These are phyloP conservation scores for Scelioninae gen. 2 DNA, from an alignment of 2,888 invertebrate genomes.

Conservation along the genomic window DNA sequence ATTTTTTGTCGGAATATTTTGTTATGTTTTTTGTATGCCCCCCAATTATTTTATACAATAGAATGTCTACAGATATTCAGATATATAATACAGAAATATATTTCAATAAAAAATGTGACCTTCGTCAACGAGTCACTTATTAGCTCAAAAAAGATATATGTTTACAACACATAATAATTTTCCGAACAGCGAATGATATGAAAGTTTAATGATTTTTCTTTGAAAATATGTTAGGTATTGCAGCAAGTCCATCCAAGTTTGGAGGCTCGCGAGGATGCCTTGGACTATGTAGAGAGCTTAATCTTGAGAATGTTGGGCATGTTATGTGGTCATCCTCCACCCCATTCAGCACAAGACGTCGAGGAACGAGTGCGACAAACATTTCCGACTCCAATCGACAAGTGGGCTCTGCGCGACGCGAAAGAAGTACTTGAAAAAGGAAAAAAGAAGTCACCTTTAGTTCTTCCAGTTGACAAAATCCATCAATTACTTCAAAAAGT, in stretches of 20 bases:
- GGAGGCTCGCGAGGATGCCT: slow-evolving; percentile 90
- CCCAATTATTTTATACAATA: too few relatives aligned
- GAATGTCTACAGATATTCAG: too few relatives aligned
- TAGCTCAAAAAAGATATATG: too few relatives aligned
- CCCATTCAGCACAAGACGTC: slow-evolving; percentile 89
- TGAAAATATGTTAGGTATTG: slow-evolving; percentile 87
- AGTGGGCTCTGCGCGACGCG: slow-evolving; percentile 94
- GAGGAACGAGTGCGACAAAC: slow-evolving; percentile 93
- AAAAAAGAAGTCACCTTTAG: slow-evolving; percentile 83
- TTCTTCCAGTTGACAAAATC: slow-evolving; percentile 91
- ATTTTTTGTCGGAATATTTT: too few relatives aligned
- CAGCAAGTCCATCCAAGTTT: slow-evolving; percentile 93
- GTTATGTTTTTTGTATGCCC: too few relatives aligned
- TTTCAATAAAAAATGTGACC: too few relatives aligned
- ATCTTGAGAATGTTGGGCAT: slow-evolving; percentile 91
- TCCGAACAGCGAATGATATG: too few relatives aligned
- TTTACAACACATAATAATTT: too few relatives aligned
- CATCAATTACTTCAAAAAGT: slow-evolving; percentile 91
- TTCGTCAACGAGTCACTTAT: too few relatives aligned
- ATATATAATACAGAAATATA: too few relatives aligned
- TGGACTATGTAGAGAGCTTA: slow-evolving; percentile 93
- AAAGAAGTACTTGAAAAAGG: slow-evolving; percentile 88
- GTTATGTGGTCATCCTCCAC: slow-evolving; percentile 90
- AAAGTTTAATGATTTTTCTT: too few relatives aligned
- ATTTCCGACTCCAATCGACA: slow-evolving; percentile 96